Percentiles rank a stretch among this genome's conserved stretches.
These are phyloP conservation scores for Phoebastria nigripes DNA, from an alignment of 2,797 vertebrate genomes.

Conservation along the genomic window DNA sequence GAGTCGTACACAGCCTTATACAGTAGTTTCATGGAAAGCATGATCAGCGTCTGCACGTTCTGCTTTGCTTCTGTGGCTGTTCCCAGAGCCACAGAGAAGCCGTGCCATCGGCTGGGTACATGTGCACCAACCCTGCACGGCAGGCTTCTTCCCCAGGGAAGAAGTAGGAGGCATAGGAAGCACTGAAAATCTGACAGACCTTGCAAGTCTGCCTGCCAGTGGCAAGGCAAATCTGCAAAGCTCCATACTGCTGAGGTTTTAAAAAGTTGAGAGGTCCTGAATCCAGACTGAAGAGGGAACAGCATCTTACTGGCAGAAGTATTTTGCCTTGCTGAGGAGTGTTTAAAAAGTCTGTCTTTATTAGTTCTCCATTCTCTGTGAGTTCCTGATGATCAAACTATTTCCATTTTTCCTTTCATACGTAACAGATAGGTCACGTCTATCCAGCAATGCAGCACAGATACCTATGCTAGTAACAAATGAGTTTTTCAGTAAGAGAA, in stretches of 20 bases:
- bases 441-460: not conserved
- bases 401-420: not conserved
- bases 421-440: not conserved
- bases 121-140: rapidly evolving
- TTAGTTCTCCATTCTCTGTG: not conserved
- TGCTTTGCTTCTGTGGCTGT: not conserved
- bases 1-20: not conserved
- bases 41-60: not conserved
- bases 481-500: not conserved
- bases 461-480: not conserved
- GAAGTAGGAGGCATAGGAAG: not conserved
- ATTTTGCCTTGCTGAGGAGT: not conserved
- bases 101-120: rapidly evolving
- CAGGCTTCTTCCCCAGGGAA: not conserved
- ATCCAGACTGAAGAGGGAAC: not conserved
- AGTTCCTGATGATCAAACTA: not conserved
- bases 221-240: not conserved
- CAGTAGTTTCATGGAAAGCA: not conserved
- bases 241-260: not conserved
- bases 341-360: not conserved
- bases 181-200: not conserved
- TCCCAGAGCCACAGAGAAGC: not conserved
- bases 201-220: not conserved
- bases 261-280: not conserved
- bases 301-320: not conserved